Conservation (phyloP, 2,797 vertebrate species). For the Vipera latastei region DNA sequence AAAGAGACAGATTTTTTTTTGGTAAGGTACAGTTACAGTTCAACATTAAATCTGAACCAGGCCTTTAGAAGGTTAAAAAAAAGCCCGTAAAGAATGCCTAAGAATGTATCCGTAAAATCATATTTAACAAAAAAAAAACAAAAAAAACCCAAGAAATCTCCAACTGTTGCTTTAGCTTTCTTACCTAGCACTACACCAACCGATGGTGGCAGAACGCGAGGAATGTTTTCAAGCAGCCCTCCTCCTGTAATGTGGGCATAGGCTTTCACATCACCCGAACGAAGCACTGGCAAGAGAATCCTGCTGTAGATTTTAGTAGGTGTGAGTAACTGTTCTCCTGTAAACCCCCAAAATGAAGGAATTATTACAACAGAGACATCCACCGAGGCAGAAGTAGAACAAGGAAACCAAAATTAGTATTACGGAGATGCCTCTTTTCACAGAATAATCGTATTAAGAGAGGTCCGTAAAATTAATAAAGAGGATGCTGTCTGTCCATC, state of each 20-base stretch:
- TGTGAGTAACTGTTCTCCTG: slow-evolving; percentile 87
- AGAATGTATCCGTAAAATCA: background rate
- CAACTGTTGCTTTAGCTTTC: background rate
- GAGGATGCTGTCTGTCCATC: background rate
- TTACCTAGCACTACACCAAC: slow-evolving; percentile 83
- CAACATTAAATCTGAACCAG: background rate
- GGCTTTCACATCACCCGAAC: slow-evolving; percentile 83
- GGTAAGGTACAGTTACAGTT: background rate
- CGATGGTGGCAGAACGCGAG: slow-evolving; percentile 83
- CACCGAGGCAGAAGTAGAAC: accelerated
- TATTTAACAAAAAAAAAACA: background rate
- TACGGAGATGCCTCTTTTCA: background rate
- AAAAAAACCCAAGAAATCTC: background rate
- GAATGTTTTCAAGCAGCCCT: slow-evolving; percentile 93
- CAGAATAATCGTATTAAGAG: background rate
- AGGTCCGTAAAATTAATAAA: background rate
- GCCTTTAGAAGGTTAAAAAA: background rate
- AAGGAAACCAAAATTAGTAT: background rate
- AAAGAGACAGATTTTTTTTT: background rate
- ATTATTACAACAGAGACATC: background rate
- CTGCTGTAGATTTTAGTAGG: slow-evolving; percentile 93
- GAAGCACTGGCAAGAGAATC: slow-evolving; percentile 82
- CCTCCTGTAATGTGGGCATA: slow-evolving; percentile 96
- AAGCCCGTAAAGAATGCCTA: background rate
- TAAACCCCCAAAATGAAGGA: slow-evolving; percentile 2